These are phyloP conservation scores for Microtus obscurus DNA, from an alignment of 2,797 vertebrate genomes.

Conservation along the genomic window DNA sequence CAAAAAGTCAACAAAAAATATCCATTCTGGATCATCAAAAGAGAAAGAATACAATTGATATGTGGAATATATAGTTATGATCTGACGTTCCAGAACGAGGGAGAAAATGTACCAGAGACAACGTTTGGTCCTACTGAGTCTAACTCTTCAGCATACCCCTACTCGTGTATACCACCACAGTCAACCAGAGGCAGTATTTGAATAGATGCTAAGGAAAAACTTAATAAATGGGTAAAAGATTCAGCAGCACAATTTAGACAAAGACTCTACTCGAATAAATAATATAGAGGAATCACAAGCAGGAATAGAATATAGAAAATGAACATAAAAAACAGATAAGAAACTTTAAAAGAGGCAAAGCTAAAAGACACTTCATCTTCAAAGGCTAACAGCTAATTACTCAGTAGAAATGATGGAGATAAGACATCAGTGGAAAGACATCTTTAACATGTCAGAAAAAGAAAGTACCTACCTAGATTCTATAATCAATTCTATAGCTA, in stretches of 20 bases:
- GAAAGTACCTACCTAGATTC: background rate
- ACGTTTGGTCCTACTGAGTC: background rate
- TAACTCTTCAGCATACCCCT: background rate
- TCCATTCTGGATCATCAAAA: background rate
- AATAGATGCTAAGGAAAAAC: background rate
- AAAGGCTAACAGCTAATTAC: conserved; percentile 38
- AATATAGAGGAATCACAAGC: background rate
- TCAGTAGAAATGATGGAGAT: background rate
- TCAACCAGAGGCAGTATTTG: background rate
- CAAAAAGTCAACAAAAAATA: conserved; percentile 28
- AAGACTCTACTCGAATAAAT: background rate
- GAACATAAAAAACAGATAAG: conserved; percentile 23
- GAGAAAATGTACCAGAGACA: background rate
- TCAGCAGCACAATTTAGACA: background rate
- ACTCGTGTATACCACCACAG: background rate
- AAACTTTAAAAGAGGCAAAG: conserved; percentile 17
- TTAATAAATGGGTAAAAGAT: background rate
- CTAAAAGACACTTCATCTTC: conserved; percentile 19
- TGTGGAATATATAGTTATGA: background rate
- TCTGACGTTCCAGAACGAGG: background rate
- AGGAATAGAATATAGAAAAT: conserved; percentile 5
- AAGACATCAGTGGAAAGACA: conserved; percentile 43
- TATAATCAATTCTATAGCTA: background rate
- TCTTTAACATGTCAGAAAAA: background rate
- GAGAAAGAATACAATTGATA: background rate